Base-by-base conservation (phyloP, 2,888 invertebrate genomes). In the Mactromeris polynyma region DNA sequence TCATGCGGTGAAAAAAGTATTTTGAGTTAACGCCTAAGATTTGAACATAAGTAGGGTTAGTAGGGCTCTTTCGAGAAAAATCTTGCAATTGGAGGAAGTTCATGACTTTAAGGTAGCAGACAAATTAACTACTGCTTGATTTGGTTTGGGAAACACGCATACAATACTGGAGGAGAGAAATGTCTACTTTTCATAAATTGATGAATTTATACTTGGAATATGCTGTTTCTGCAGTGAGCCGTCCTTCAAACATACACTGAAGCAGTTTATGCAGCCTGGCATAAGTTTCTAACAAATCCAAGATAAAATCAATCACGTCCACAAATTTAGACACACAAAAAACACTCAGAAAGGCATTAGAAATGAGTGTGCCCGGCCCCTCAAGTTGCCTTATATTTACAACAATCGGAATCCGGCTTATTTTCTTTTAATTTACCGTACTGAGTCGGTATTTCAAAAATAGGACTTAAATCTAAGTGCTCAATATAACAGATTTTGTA, bases 401-500 rank as follows among this genome's bases (percentile, higher is more conserved):
- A 89, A 90, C 95, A 94, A 69, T 85, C 69, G 0, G n/a, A 26
- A 11, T 81, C 64, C 21, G 85, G 26, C 81, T 84, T 91, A 87
- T 94, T 94, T 14, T 46, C 14, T 2, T 26, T 33, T 7, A 89
- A 78, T 26, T 87, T 86, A 33, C 90, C 73, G 36, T 88, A 82
- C 89, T 95, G 95, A 14, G 89, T 84, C 0, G n/a, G 38, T 42
- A 85, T 85, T 31, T 78, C 84, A 51, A 93, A 87, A 26, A 96
- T 81, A 38, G 33, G 81, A 9, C 38, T 83, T 93, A 95, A 95
- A 85, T 95, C 93, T 86, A 95, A 89, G 31, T 89, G 92, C 40
- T 95, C 98, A 0, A 98, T 98, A 95, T 98, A 99, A 96, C 99
- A 99, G 17, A 99, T 97, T 88, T 98, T 97, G 92, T 97, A 97